Evolutionary conservation across 2,113 vertebrate genomes (phyloP).

Genomic region (Semnornis frantzii): DNA sequence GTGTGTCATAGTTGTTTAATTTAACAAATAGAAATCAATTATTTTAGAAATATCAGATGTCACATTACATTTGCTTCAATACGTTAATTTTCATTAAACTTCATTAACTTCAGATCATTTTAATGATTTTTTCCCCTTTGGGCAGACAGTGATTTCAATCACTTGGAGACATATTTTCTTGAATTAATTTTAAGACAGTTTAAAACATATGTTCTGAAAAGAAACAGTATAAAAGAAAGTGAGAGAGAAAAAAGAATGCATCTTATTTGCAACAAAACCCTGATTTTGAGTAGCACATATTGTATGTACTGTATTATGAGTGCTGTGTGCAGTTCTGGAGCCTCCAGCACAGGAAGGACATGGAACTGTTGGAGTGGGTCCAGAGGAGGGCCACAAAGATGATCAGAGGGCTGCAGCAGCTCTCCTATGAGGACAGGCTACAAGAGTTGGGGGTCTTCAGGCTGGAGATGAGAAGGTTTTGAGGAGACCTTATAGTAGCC

Average conservation of each 20-base stretch:
- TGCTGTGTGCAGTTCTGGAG: too few species aligned
- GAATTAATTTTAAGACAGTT: constrained; percentile 5
- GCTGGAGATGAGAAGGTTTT: too few species aligned
- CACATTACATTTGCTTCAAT: constrained; percentile 17
- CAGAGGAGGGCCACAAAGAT: too few species aligned
- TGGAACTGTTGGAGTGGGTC: too few species aligned
- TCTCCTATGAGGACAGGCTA: too few species aligned
- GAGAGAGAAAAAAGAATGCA: background rate
- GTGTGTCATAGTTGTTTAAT: constrained; percentile 34
- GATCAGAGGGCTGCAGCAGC: too few species aligned
- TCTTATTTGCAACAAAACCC: background rate
- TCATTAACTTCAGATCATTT: background rate
- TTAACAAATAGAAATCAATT: constrained; percentile 50
- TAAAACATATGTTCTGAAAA: background rate
- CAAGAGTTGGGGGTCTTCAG: too few species aligned
- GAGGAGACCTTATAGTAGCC: too few species aligned
- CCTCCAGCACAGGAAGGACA: too few species aligned
- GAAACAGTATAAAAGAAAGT: background rate
- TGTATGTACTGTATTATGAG: too few species aligned
- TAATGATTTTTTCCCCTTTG: background rate
- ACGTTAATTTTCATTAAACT: constrained; percentile 47
- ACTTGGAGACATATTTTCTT: background rate
- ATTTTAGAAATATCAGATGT: constrained; percentile 34
- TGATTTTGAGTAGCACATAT: background rate
- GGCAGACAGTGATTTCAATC: background rate